Evolutionary conservation across 1,140 invertebrate species (phyloP).

Genomic region (Cydia pomonella): DNA sequence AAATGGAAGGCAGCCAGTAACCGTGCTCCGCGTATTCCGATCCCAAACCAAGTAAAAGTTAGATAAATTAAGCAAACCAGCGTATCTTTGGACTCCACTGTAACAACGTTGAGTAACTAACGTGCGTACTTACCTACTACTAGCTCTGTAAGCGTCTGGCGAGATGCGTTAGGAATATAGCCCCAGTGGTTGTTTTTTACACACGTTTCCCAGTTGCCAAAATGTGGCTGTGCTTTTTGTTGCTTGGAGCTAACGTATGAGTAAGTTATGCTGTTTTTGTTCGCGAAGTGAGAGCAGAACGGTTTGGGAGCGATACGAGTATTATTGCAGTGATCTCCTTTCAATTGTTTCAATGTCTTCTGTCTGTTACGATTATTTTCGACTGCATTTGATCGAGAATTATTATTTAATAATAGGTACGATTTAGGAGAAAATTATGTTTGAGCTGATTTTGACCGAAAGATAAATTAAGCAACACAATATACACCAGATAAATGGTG

Average conservation of each 20-base stretch:
- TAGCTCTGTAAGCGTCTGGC: no score
- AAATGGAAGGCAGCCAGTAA: slow-evolving; percentile 74
- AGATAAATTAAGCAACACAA: neutral
- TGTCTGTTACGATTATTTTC: neutral
- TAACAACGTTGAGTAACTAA: no score
- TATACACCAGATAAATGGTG: neutral
- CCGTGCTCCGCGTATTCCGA: neutral
- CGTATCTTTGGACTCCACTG: neutral
- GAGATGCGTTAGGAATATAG: slow-evolving; percentile 43
- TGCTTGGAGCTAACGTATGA: slow-evolving; percentile 37
- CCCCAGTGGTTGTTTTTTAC: slow-evolving; percentile 69
- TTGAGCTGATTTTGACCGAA: neutral
- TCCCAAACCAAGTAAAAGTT: neutral
- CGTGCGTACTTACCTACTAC: no score
- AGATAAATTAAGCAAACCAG: neutral
- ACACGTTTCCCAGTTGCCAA: slow-evolving; percentile 60
- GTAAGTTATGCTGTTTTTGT: slow-evolving; percentile 34
- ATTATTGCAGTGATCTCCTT: slow-evolving; percentile 17
- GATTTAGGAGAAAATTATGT: neutral
- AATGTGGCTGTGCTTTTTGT: slow-evolving; percentile 47
- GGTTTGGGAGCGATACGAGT: neutral
- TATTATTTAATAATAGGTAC: no score
- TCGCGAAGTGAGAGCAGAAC: neutral
- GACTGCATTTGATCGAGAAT: no score
- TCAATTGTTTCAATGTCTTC: neutral